Evolutionary conservation across 2,113 vertebrate species (phyloP), one percentile per base, ranked within the genome.

Genomic region (Kryptolebias marmoratus): DNA sequence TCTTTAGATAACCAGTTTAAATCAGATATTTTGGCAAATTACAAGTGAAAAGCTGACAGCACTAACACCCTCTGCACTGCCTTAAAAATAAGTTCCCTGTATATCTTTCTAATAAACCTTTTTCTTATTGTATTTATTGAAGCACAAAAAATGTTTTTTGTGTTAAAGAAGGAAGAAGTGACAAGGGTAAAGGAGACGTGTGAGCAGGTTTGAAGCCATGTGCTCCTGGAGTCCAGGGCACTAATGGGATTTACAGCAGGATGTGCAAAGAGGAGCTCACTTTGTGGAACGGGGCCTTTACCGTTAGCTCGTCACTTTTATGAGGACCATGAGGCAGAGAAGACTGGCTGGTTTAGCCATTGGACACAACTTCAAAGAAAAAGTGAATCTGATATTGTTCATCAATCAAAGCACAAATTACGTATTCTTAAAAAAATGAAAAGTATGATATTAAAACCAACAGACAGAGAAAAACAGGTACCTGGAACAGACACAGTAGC

Each of bases 221-320:
- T 78, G 79, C 64, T 72, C 64, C 83, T 87, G 87, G 90, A 91
- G 85, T 83, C 68, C 85, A 58, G 62, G 88, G 90, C 73, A 83
- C 75, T 91, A 86, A 94, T 94, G 91, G 83, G 79, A 90, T 90
- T 90, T 54, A 77, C 91, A 93, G 91, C 70, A 86, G 61, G 65
- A 74, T 77, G 76, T 71, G 71, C 44, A 64, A 63, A 85, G 62
- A 86, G 56, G 71, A 79, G 58, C 68, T 50, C 44, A 53, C 42
- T 64, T 30, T 64, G 74, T 63, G 48, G 69, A 78, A 80, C 56
- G 48, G 59, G 71, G 52, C 49, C 78, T 81, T 84, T 79, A 80
- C 49, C 47, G n/a, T 60, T 65, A 79, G 72, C 56, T 81, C 28
- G 52, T 85, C 75, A 54, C 80, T 79, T 91, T 90, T 90, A 91